phyloP scores from a whole-genome alignment of 1,140 invertebrate genomes.

The Heliconius himera region DNA sequence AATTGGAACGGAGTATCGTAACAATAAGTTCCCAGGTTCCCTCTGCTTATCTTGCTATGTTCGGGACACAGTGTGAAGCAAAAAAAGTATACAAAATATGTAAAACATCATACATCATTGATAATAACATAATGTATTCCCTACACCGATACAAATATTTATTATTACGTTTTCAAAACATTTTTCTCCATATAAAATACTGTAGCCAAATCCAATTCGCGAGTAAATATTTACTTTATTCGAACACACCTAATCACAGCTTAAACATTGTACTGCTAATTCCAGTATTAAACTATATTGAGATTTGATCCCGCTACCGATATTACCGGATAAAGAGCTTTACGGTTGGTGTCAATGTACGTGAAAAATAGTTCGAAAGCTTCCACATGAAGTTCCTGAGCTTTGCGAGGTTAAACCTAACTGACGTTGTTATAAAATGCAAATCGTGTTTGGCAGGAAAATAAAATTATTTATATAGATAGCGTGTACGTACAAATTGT shows the following conservation, averaged over 20 bases:
- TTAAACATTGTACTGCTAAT: conserved; percentile 21
- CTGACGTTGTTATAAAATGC: background rate
- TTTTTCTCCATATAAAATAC: background rate
- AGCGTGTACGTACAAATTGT: background rate
- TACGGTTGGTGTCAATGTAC: conserved; percentile 23
- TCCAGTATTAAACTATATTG: conserved; percentile 23
- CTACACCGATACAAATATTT: background rate
- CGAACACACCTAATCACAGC: background rate
- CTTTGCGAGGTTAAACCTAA: background rate
- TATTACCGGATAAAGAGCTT: conserved; percentile 31
- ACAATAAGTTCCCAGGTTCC: too few species aligned
- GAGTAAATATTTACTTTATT: background rate
- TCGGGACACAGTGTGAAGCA: too few species aligned
- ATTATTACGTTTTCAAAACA: background rate
- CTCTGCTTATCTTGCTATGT: too few species aligned
- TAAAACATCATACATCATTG: too few species aligned
- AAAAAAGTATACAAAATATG: too few species aligned
- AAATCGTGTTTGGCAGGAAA: background rate
- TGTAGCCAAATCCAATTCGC: background rate
- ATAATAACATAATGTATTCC: too few species aligned
- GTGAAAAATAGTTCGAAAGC: conserved; percentile 18
- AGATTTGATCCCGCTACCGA: conserved; percentile 20
- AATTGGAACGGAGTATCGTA: too few species aligned
- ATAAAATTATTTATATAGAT: background rate
- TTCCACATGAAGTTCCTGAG: background rate